Evolutionary conservation across 2,888 invertebrate species (phyloP).

Genomic region (Drosophila atroscutellata): DNA sequence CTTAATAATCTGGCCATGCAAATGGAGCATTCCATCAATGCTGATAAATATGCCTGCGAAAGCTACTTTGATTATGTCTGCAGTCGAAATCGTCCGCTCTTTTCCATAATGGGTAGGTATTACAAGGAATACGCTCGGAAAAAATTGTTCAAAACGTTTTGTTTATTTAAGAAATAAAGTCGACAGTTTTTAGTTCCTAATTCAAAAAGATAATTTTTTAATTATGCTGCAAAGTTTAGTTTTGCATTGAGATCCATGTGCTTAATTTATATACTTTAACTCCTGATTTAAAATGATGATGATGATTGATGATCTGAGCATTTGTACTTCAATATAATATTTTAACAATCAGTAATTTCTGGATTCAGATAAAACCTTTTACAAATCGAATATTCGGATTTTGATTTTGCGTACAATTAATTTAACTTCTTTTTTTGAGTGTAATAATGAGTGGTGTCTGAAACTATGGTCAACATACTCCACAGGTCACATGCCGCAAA

Average conservation of each 20-base stretch:
- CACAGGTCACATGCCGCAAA: conserved; percentile 76
- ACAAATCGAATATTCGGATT: neutral
- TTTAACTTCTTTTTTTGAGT: neutral
- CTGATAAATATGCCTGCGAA: conserved; percentile 80
- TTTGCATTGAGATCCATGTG: neutral
- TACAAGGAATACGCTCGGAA: neutral
- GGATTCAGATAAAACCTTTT: neutral
- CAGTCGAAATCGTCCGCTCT: conserved; percentile 80
- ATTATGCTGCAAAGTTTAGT: neutral
- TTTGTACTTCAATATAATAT: neutral
- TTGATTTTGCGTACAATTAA: neutral
- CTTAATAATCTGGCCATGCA: conserved; percentile 71
- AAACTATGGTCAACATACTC: neutral
- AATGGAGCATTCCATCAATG: conserved; percentile 76
- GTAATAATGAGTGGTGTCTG: neutral
- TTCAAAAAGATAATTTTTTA: no score
- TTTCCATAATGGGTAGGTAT: conserved; percentile 79
- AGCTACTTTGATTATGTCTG: conserved; percentile 82
- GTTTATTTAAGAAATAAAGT: neutral
- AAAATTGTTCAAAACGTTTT: neutral
- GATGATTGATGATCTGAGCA: neutral
- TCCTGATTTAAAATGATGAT: accelerated
- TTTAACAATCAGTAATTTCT: neutral
- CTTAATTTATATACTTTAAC: neutral
- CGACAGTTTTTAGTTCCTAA: no score